Evolutionary conservation across 2,797 vertebrate genomes (phyloP), one percentile per base, ranked within the genome.

Genomic region (Chiroxiphia lanceolata): DNA sequence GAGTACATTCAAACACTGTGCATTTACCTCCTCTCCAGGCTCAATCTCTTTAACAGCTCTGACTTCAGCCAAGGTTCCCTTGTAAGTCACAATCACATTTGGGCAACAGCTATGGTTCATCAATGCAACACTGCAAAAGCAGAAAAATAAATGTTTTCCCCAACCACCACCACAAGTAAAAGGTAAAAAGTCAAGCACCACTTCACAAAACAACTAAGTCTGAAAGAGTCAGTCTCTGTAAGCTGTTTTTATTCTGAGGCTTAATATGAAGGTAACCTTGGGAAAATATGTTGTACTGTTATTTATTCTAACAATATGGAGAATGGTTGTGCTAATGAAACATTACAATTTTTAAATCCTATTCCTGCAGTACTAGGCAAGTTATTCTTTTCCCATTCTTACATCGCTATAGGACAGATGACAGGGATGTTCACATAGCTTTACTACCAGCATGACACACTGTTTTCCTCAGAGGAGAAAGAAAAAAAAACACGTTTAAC

Each of bases 21-120:
- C n/a, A 60, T 96, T 98, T 97, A 99, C 99, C 98, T 99, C 99
- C 38, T 99, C 99, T 95, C 99, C 99, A 3, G 98, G 97, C 83
- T 96, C 97, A 96, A 99, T 99, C 60, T 99, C 98, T 97, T 97
- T 98, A 26, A 99, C 98, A 4, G 99, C 99, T 93, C 99, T 98
- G 50, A 99, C 97, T 96, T 99, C 99, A 1, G 99, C 99, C 34
- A 98, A 61, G 9, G 98, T 99, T 79, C 99, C 98, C 54, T 98
- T 98, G 93, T 98, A 99, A 26, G 99, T 99, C 92, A 99, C 99
- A 15, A 99, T 99, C 95, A 99, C 99, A n/a, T 98, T 99, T 78
- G 99, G 99, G 50, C 98, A 98, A 88, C 99, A 99, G 97, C 99
- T 99, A 96, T 99, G 99, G 97, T 99, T 99, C 98, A 99, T 98